Base-by-base conservation (phyloP, 2,113 vertebrate genomes). In the Cynopterus brachyotis region DNA sequence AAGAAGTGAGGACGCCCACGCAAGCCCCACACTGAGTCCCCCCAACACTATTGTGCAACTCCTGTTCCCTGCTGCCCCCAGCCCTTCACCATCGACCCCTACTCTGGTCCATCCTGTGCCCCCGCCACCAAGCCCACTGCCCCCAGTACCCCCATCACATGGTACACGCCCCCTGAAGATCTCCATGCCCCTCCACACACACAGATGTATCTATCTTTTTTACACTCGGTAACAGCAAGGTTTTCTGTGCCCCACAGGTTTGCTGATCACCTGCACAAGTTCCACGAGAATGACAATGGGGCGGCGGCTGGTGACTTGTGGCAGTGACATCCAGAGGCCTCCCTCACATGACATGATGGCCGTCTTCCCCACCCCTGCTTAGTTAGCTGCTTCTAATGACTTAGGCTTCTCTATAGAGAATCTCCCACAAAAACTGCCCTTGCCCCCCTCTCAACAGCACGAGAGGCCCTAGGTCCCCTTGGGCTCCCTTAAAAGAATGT, bases 181-280 rank as follows among this genome's bases (percentile, higher is more conserved):
- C 55, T 9, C 81, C 7, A 0, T 40, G 79, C 64, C 22, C n/a
- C 4, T 9, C 6, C 55, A 0, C 35, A 30, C 78, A 19, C 60
- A 67, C 19, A 47, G 53, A 35, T 73, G 3, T 9, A 26, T 15
- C n/a, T 30, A n/a, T n/a, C 42, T 47, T 76, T 35, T 47, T 69
- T 9, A 2, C 4, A 19, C 57, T 40, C 2, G 0, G 50, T 15
- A 42, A 93, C 73, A 96, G 66, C 79, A 35, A 55, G 50, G 64
- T 20, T 84, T 83, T 91, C 78, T 78, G 4, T 90, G n/a, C 24
- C 20, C 97, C 97, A 96, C 98, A 99, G 99, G 98, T 99, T 99
- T 0, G 98, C 99, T 0, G 99, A 99, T 97, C 99, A 99, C 95
- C 95, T 99, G 82, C 99, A 99, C 98, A 99, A 98, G 86, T 99